Evolutionary conservation across 2,113 vertebrate genomes (phyloP).

Genomic region (Odobenus rosmarus): DNA sequence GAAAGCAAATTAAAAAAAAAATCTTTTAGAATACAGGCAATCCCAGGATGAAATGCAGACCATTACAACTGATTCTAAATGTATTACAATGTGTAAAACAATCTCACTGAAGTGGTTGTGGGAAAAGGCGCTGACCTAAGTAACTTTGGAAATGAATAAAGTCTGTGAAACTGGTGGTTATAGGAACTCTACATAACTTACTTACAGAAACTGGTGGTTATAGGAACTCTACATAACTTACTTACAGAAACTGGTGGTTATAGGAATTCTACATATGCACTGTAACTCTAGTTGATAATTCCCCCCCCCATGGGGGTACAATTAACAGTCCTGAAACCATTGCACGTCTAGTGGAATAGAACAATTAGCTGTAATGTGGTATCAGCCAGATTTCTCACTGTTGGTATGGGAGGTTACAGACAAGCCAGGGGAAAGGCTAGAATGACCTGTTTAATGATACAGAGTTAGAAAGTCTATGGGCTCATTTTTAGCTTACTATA

Average conservation of each 20-base stretch:
- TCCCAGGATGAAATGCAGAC: background rate
- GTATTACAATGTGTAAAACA: background rate
- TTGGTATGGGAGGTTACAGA: background rate
- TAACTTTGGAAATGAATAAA: background rate
- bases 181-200: background rate
- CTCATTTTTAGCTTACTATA: background rate
- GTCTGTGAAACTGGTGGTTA: background rate
- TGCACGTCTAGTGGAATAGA: background rate
- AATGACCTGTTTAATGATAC: background rate
- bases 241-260: background rate
- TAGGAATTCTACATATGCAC: background rate
- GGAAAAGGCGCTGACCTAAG: background rate
- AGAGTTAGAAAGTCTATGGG: background rate
- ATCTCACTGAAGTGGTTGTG: background rate
- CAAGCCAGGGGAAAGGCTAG: background rate
- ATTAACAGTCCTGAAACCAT: background rate
- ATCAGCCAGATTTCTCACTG: background rate
- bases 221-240: background rate
- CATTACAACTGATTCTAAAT: background rate
- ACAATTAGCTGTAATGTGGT: background rate
- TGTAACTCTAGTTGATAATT: background rate
- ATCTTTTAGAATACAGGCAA: background rate
- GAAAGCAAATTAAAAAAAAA: background rate
- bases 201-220: background rate
- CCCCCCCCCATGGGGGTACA: background rate